phyloP scores from a whole-genome alignment of 92 coral and sea anemone species.

The Palythoa grandis region DNA sequence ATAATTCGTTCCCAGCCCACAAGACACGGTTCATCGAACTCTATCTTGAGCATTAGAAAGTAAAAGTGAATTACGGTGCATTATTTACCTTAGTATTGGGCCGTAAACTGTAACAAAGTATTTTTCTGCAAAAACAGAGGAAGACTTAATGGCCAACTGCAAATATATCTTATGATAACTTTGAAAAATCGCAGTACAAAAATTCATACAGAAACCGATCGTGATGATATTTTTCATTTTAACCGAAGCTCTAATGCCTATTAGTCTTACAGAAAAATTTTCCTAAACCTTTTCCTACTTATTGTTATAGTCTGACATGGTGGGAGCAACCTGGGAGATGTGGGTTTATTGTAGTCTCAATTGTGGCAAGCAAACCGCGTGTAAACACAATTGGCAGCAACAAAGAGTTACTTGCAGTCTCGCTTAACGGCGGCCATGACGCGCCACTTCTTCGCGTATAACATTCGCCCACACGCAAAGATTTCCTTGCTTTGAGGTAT shows the following conservation, averaged over 20 bases:
- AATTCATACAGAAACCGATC: neutral
- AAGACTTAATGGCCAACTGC: neutral
- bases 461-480: constrained; percentile 1
- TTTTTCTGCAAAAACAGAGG: neutral
- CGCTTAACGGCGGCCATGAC: neutral
- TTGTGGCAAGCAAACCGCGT: neutral
- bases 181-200: neutral
- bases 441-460: neutral
- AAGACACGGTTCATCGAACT: neutral
- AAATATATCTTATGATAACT: neutral
- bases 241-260: neutral
- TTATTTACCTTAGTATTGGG: neutral
- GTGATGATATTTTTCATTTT: neutral
- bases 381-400: neutral
- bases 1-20: neutral
- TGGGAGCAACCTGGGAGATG: neutral
- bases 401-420: neutral
- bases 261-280: neutral
- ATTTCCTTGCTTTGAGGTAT: neutral
- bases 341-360: neutral
- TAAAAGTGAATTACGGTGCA: neutral
- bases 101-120: neutral
- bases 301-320: neutral
- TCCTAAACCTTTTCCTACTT: neutral
- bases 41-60: constrained; percentile 7